These are phyloP conservation scores for Spondyliosoma cantharus DNA, from an alignment of 2,797 vertebrate genomes.

Conservation along the genomic window DNA sequence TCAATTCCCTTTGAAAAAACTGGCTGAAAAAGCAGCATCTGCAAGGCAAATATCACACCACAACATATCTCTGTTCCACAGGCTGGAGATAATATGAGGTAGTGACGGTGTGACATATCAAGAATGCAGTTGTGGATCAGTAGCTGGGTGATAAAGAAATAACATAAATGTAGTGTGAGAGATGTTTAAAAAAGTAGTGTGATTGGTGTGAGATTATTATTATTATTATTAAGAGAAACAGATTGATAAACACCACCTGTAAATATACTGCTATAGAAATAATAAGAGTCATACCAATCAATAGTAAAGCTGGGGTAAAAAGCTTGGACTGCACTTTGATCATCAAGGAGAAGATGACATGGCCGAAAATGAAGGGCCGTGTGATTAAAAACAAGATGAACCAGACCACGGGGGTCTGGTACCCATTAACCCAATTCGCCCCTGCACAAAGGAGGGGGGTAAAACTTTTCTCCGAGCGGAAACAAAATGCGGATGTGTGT, in stretches of 20 bases:
- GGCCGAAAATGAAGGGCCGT: neutral
- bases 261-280: neutral
- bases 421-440: constrained; percentile 1
- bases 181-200: neutral
- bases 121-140: neutral
- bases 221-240: neutral
- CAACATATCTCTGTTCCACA: neutral
- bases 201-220: too few species aligned
- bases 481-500: constrained; percentile 48
- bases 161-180: too few species aligned
- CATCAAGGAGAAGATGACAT: neutral
- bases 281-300: neutral
- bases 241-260: neutral
- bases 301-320: neutral
- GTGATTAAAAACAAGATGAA: too few species aligned
- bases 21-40: neutral
- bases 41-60: constrained; percentile 5
- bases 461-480: constrained; percentile 36
- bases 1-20: neutral
- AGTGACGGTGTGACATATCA: neutral
- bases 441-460: neutral
- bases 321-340: neutral
- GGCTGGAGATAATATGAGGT: neutral
- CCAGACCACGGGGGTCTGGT: neutral
- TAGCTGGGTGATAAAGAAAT: neutral